Percentiles rank a stretch among this genome's conserved stretches.
Evolutionary conservation across 2,888 invertebrate genomes (phyloP).

Genomic region (Gerris lacustris): DNA sequence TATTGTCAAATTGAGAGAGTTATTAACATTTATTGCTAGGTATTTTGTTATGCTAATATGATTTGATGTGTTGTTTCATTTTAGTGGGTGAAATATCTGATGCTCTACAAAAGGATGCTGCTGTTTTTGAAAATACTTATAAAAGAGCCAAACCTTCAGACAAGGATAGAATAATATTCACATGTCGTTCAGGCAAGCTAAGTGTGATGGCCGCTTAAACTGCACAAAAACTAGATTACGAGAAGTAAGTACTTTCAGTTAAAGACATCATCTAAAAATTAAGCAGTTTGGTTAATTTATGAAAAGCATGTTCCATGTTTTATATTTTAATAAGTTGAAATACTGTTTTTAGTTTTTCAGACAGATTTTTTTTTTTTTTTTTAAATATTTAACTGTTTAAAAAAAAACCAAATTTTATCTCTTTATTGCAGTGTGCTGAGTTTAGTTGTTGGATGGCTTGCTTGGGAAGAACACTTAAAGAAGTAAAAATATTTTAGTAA

Average conservation of each 20-base stretch:
- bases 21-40: too few species aligned
- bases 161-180: constrained; percentile 51
- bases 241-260: too few species aligned
- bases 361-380: too few species aligned
- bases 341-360: too few species aligned
- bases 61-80: constrained; percentile 31
- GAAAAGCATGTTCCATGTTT: too few species aligned
- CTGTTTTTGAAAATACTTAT: constrained; percentile 46
- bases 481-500: background rate
- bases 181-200: constrained; percentile 55
- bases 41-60: too few species aligned
- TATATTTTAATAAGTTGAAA: too few species aligned
- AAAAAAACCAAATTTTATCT: background rate
- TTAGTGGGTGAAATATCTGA: constrained; percentile 44
- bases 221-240: constrained; percentile 46
- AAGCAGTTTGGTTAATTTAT: too few species aligned
- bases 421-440: background rate
- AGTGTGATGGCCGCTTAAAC: constrained; percentile 50
- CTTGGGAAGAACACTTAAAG: background rate
- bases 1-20: too few species aligned
- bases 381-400: too few species aligned
- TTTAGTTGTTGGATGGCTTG: background rate
- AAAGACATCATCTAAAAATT: too few species aligned
- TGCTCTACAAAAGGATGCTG: constrained; percentile 40
- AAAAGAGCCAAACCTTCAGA: constrained; percentile 46